phyloP scores from a whole-genome alignment of 2,113 vertebrate genomes.

The Chrysochloris asiatica region DNA sequence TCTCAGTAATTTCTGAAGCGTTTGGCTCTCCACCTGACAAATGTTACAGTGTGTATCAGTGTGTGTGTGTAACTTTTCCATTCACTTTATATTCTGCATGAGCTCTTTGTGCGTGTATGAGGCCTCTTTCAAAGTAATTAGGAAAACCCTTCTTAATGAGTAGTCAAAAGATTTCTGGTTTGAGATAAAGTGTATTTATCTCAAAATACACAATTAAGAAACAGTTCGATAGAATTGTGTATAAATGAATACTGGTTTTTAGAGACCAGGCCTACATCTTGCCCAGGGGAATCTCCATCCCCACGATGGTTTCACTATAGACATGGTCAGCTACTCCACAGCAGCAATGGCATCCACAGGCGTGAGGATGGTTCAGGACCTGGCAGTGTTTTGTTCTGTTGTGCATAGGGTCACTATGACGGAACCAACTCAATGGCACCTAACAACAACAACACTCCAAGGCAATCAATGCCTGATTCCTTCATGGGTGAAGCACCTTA shows the following conservation, averaged over 20 bases:
- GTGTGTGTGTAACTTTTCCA: too few species aligned
- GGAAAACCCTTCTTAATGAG: background rate
- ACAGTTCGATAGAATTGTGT: background rate
- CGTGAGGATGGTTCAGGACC: too few species aligned
- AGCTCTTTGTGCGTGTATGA: background rate
- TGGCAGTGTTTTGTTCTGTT: too few species aligned
- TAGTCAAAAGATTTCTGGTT: background rate
- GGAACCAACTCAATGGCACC: too few species aligned
- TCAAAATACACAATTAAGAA: constrained; percentile 26
- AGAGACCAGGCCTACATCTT: background rate
- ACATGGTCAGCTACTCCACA: background rate
- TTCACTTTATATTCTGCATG: background rate
- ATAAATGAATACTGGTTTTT: background rate
- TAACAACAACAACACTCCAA: too few species aligned
- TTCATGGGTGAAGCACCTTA: background rate
- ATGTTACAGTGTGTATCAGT: background rate
- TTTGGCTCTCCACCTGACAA: background rate
- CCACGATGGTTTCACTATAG: background rate
- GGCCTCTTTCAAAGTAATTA: constrained; percentile 12
- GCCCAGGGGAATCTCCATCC: background rate
- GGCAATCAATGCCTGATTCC: background rate
- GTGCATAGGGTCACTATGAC: too few species aligned
- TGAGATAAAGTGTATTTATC: background rate
- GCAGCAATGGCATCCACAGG: too few species aligned
- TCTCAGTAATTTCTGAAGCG: background rate